Base-by-base conservation (phyloP, 2,888 invertebrate species). In the Thelaira solivaga region DNA sequence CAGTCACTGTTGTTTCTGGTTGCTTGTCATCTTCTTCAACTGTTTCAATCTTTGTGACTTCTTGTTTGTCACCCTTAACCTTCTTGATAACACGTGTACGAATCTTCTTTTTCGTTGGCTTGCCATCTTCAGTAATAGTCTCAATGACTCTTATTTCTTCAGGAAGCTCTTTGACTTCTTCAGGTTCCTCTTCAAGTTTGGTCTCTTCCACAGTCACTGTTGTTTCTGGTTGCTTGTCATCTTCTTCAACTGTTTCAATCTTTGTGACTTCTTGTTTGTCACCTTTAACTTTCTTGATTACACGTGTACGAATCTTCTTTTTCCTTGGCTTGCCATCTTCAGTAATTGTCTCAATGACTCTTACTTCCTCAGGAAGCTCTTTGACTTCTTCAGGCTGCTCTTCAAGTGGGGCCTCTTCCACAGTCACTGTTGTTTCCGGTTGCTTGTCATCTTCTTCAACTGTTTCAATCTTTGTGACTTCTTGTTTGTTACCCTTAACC, bases 381-480 rank as follows among this genome's bases (percentile, higher is more conserved):
- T 24, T 22, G 0, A 69, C 13, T 34, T 69, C 26, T 11, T 76
- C 57, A 4, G 36, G 75, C 45, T 24, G 31, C 26, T 75, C 57
- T 24, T 75, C 75, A 18, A 69, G 2, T 1, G 75, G 69, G 43
- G 55, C 18, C 43, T 75, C 75, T 6, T 64, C 75, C 7, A 75
- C 69, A 8, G 68, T 75, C 6, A 75, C 68, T 18, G 87, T 85
- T 57, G 87, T 85, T 84, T 89, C 82, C 67, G 90, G 88, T 85
- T 88, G 82, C 83, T 86, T 86, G 64, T 84, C 86, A 79, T 84
- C 88, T 82, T 87, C 87, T 82, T 86, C 85, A 53, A 83, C 83
- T 4, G 82, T 87, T 69, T 85, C 83, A 51, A 86, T 85, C 79
- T 87, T 85, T 3, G 87, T 87, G 8, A 86, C 82, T 84, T 89